A percentile compares a stretch with the other conserved stretches of the same genome.
These are phyloP conservation scores for Hipposideros armiger DNA, from an alignment of 2,113 vertebrate species.

Conservation along the genomic window DNA sequence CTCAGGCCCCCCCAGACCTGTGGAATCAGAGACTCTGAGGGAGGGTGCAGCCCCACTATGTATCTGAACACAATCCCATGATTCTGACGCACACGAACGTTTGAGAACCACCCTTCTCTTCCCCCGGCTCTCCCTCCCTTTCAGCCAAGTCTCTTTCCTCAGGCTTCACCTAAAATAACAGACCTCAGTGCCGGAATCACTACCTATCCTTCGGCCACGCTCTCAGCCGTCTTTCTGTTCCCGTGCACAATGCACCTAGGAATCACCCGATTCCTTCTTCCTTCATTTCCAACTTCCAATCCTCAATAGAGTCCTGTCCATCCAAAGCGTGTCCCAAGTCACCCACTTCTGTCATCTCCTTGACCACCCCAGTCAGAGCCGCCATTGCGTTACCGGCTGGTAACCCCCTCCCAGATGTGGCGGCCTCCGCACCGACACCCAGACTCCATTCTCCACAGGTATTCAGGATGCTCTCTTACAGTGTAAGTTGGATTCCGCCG, in stretches of 20 bases:
- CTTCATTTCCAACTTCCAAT: background rate
- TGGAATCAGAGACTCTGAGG: background rate
- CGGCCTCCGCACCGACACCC: background rate
- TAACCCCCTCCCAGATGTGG: background rate
- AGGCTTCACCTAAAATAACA: background rate
- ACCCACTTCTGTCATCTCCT: background rate
- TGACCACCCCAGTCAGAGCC: background rate
- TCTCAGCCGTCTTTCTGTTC: background rate
- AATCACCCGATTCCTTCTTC: background rate
- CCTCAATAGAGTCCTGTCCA: background rate
- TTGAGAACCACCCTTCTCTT: background rate
- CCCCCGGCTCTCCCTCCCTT: background rate
- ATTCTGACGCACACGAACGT: background rate
- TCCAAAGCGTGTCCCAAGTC: accelerated
- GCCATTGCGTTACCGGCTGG: background rate
- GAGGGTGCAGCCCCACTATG: accelerated
- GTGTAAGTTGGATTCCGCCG: background rate
- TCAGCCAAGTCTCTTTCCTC: background rate
- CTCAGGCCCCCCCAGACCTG: background rate
- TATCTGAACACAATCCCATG: too few species aligned
- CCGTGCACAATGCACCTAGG: accelerated
- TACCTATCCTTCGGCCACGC: background rate
- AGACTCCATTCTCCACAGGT: background rate
- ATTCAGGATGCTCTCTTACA: background rate
- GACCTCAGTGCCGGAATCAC: too few species aligned